Conservation (phyloP, 2,113 vertebrate genomes). For the Tetrao urogallus region DNA sequence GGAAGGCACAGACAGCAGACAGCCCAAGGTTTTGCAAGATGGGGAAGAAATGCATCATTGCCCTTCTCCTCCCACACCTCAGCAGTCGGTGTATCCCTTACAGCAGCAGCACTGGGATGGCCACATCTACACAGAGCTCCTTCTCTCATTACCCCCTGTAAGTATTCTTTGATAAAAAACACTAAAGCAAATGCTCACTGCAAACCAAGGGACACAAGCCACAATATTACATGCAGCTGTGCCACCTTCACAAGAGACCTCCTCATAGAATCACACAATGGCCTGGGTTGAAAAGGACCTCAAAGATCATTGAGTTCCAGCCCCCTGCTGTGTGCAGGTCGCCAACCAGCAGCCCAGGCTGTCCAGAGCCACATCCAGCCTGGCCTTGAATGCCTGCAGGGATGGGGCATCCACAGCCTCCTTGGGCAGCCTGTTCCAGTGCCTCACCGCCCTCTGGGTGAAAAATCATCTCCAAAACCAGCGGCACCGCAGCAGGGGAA, state of each 20-base stretch:
- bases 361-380: too few relatives aligned
- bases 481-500: accelerated
- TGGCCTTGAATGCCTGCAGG: too few relatives aligned
- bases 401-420: too few relatives aligned
- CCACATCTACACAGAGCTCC: neutral
- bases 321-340: too few relatives aligned
- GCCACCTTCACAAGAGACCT: too few relatives aligned
- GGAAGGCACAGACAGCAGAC: accelerated
- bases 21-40: neutral
- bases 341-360: too few relatives aligned
- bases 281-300: too few relatives aligned
- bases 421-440: too few relatives aligned
- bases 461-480: too few relatives aligned
- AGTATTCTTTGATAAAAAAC: neutral
- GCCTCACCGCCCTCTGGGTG: neutral
- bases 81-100: neutral
- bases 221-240: neutral
- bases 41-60: accelerated
- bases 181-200: neutral
- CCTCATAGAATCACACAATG: too few relatives aligned
- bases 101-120: neutral
- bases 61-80: neutral
- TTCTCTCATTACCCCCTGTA: neutral
- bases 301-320: too few relatives aligned
- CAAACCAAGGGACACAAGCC: neutral